Evolutionary conservation across 2,888 invertebrate species (phyloP), one percentile per base, ranked within the genome.

Genomic region (Abrostola tripartita): DNA sequence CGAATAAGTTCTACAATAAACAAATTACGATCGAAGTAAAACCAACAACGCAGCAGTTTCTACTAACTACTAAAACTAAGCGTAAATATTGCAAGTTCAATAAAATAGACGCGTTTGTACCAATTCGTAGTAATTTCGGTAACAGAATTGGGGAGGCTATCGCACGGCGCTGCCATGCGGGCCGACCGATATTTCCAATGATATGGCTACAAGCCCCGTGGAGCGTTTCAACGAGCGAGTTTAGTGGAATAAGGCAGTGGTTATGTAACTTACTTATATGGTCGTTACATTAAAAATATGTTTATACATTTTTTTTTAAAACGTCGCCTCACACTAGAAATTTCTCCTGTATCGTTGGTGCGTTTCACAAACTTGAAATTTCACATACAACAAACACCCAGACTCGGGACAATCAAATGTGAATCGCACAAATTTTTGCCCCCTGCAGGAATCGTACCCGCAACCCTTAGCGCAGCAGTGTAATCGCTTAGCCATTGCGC

Each of bases 111-210:
- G 53, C 61, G 61, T 65, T 58, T 69, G 69, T 79, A 71, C 72
- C 70, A 74, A 76, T 71, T 70, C 68, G 71, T 67, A 83, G 85
- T 84, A 82, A 85, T 85, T 85, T 82, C 74, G 80, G 81, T 83
- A 85, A 84, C 88, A 85, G 85, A 87, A 88, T 88, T 84, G 84
- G 72, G 83, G 71, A 69, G 77, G 79, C 74, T 87, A 88, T 89
- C 88, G 82, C 78, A 52, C 53, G 54, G 59, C 58, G 78, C 81
- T 76, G 81, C 80, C 83, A 90, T 90, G 90, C 88, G 87, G 89
- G 86, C 81, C 74, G 78, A 81, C 81, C 83, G 88, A 89, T 89
- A 88, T 88, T 84, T 82, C 83, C 85, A 81, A 83, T 83, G 89
- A 89, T 88, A 88, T 82, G 81, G 83, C 81, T 76, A 75, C 84